Conservation (phyloP, 2,113 vertebrate genomes). For the Abramis brama region DNA sequence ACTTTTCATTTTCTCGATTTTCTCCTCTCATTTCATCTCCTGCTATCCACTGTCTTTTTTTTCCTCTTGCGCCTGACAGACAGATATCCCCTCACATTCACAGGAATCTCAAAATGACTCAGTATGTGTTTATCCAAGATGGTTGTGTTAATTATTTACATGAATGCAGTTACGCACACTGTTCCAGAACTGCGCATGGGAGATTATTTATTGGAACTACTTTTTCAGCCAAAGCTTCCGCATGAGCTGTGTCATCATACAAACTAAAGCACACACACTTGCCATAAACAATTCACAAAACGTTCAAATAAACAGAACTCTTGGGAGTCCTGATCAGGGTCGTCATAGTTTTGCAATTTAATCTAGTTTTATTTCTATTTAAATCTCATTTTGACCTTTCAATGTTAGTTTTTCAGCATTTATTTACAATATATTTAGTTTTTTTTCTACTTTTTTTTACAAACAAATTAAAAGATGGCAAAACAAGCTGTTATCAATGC, state of each 20-base stretch:
- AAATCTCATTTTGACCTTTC: not conserved
- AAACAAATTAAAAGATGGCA: not conserved
- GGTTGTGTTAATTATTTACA: constrained; percentile 53
- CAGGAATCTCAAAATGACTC: constrained; percentile 16
- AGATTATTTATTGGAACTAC: constrained; percentile 53
- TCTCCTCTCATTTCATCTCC: constrained; percentile 2
- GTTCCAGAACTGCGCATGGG: not conserved
- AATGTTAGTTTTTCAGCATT: not conserved
- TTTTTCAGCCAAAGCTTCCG: constrained; percentile 49
- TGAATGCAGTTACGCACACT: constrained; percentile 46
- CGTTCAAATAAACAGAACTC: constrained; percentile 57
- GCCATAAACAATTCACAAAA: constrained; percentile 53
- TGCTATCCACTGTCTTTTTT: not conserved
- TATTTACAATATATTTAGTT: not conserved
- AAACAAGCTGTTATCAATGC: not conserved
- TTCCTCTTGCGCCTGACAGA: too few species aligned
- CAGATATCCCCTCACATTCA: not conserved
- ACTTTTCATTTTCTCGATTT: constrained; percentile 6
- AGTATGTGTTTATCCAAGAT: constrained; percentile 14
- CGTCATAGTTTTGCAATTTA: not conserved
- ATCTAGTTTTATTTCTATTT: not conserved
- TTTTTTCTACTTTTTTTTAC: not conserved
- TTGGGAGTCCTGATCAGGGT: constrained; percentile 11
- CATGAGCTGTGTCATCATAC: constrained; percentile 30
- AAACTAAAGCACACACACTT: constrained; percentile 32